Evolutionary conservation across 1,140 invertebrate species (phyloP).

Genomic region (Pogonomyrmex californicus): DNA sequence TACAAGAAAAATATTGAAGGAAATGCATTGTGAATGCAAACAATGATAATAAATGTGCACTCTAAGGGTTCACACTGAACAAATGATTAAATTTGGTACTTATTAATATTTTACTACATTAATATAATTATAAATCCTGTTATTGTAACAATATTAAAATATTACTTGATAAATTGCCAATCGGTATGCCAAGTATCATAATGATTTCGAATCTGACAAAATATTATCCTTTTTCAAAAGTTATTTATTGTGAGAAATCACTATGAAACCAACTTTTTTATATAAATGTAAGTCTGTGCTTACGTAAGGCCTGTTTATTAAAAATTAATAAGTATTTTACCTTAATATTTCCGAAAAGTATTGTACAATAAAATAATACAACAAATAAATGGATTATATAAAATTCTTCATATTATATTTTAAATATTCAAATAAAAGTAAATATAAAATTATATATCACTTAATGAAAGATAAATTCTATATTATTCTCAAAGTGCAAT

Average conservation of each 20-base stretch:
- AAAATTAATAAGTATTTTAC: constrained; percentile 29
- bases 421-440: not conserved
- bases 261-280: not conserved
- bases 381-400: constrained; percentile 17
- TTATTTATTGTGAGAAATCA: constrained; percentile 9
- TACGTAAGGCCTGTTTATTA: not conserved
- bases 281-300: constrained; percentile 15
- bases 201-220: not conserved
- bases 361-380: not conserved
- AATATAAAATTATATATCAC: not conserved
- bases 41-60: not conserved
- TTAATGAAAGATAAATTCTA: constrained; percentile 20
- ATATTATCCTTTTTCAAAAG: constrained; percentile 1
- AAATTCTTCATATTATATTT: not conserved
- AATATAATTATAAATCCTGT: constrained; percentile 38
- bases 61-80: not conserved
- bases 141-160: constrained; percentile 4
- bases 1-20: not conserved
- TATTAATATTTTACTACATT: not conserved
- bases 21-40: not conserved
- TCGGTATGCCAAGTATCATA: not conserved
- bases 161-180: constrained; percentile 23
- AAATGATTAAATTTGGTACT: not conserved
- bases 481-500: not conserved
- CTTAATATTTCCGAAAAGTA: not conserved